Evolutionary conservation across 23 tunicate genomes (phyloP), one percentile per base, ranked within the genome.

Genomic region (Trididemnum clinides): DNA sequence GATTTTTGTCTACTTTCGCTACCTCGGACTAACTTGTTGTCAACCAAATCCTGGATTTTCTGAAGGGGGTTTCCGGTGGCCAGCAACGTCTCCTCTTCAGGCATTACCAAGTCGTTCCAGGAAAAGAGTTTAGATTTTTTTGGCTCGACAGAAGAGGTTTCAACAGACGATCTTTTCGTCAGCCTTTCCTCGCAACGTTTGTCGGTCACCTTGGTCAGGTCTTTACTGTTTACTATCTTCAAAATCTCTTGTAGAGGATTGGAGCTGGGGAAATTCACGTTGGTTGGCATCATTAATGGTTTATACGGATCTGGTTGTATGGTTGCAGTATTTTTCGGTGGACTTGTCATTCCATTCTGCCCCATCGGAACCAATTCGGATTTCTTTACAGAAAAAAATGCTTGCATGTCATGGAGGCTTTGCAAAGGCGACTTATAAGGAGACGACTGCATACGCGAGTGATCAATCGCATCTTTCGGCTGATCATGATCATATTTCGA

Each of bases 211-310:
- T 33, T 33, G 20, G 33, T 71, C 80, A 65, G 64, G 4, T 89
- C 87, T 0, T 94, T 81, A 44, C 70, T 64, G 83, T 89, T 89
- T 44, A 94, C 98, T 33, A 94, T 94, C 49, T 83, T 85, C 28
- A 65, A 64, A 82, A 94, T 94, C 38, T 94, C 98, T 74, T 76
- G 72, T 15, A 94, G 82, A n/a, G 98, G 98, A 58, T 94, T 75
- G 23, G 94, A 33, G 1, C 51, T 33, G 32, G 75, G 21, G 10
- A 35, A 3, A 19, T 6, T 27, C 34, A 64, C 26, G 20, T 12
- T 2, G 35, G 4, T 51, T 19, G 80, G 54, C 57, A 73, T 36
- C 54, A 73, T 38, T 1, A 73, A 19, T 15, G 80, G 80, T 22
- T 73, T 73, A 30, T 73, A 73, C 28, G 28, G 33, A 26, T 73